These are phyloP conservation scores for Aptenodytes forsteri DNA, from an alignment of 2,113 vertebrate genomes.

Conservation along the genomic window DNA sequence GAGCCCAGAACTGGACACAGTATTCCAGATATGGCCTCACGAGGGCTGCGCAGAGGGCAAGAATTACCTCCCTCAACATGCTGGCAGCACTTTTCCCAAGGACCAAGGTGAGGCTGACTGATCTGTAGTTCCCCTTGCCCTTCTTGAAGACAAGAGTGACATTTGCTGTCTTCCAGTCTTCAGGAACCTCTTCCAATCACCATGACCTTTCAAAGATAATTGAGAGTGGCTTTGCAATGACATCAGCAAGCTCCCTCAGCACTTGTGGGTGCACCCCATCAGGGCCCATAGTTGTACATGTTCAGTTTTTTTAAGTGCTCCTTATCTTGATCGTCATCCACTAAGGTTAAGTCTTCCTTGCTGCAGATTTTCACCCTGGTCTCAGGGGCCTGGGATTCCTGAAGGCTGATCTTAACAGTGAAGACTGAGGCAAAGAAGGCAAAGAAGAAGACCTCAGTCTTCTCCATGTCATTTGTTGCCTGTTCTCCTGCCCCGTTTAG, in stretches of 20 bases:
- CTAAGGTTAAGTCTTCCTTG: not conserved
- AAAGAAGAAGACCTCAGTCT: not conserved
- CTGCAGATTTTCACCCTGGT: not conserved
- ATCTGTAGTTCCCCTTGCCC: not conserved
- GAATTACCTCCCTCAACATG: not conserved
- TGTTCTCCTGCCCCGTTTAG: not conserved
- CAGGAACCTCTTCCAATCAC: not conserved
- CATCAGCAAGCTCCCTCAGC: not conserved
- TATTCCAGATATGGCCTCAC: not conserved
- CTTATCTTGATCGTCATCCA: not conserved
- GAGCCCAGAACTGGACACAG: not conserved
- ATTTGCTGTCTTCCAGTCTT: not conserved
- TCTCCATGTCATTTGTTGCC: not conserved
- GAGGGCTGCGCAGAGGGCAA: not conserved
- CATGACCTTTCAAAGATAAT: not conserved
- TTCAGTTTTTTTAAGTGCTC: not conserved
- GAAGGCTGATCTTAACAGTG: not conserved
- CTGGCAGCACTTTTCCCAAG: not conserved
- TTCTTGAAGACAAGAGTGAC: not conserved
- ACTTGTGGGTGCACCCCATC: not conserved
- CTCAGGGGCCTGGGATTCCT: not conserved
- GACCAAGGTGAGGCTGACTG: not conserved
- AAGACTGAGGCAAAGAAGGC: not conserved
- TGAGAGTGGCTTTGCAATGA: not conserved
- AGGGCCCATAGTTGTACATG: not conserved